Conservation (phyloP, 1,140 invertebrate genomes). For the Pachypeltis micranthus region DNA sequence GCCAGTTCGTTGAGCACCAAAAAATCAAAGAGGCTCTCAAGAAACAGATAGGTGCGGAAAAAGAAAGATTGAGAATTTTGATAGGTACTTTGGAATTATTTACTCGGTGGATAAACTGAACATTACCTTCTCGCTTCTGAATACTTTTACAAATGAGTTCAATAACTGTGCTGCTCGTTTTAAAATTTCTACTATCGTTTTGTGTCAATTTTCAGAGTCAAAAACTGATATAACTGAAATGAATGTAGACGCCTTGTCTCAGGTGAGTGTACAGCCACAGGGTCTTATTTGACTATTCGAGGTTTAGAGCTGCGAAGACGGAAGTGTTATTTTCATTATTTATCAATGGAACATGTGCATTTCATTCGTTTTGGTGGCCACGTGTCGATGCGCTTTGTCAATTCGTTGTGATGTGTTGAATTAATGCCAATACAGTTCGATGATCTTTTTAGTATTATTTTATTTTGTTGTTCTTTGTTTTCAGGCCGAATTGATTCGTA, state of each 20-base stretch:
- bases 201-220: constrained; percentile 20
- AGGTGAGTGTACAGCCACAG: constrained; percentile 13
- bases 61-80: constrained; percentile 18
- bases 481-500: constrained; percentile 18
- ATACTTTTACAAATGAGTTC: too few species aligned
- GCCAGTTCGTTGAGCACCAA: constrained; percentile 4
- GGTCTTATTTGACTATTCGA: neutral
- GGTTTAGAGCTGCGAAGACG: neutral
- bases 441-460: too few species aligned
- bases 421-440: neutral
- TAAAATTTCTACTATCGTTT: too few species aligned
- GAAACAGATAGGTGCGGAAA: constrained; percentile 12
- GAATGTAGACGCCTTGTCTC: constrained; percentile 18
- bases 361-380: too few species aligned
- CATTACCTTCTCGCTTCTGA: too few species aligned
- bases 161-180: too few species aligned
- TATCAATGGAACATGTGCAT: too few species aligned
- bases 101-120: neutral
- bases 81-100: constrained; percentile 12
- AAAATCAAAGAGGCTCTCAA: constrained; percentile 18
- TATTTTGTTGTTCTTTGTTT: constrained; percentile 8
- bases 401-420: neutral
- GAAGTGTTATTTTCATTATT: too few species aligned
- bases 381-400: too few species aligned
- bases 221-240: constrained; percentile 21